Percentiles rank a stretch among this genome's conserved stretches.
Conservation (phyloP, 2,888 invertebrate genomes). For the Stenurella melanura region DNA sequence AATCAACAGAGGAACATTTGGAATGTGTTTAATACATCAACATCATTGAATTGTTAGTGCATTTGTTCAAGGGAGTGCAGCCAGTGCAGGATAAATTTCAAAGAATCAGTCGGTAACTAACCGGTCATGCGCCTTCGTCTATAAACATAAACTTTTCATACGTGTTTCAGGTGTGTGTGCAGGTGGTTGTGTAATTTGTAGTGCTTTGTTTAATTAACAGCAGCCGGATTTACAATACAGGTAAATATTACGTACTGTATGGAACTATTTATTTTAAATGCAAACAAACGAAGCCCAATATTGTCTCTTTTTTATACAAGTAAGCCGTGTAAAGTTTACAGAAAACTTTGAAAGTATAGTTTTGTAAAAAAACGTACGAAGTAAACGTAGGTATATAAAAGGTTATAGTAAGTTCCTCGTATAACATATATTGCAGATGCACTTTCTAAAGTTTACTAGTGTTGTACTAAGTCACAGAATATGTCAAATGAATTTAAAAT, state of each 20-base stretch:
- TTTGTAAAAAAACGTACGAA: background rate
- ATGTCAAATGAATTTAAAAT: background rate
- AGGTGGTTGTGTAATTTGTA: conserved; percentile 53
- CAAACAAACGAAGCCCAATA: background rate
- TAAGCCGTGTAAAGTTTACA: background rate
- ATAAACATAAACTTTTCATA: conserved; percentile 47
- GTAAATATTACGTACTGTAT: conserved; percentile 18
- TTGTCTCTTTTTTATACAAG: background rate
- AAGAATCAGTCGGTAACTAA: conserved; percentile 23
- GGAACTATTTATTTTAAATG: background rate
- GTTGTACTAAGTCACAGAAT: background rate
- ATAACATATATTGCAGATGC: background rate
- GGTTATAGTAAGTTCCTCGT: no score
- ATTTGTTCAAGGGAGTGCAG: background rate
- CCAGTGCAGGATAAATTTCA: conserved; percentile 11
- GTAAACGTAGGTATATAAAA: background rate
- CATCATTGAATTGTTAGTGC: background rate
- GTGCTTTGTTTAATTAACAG: conserved; percentile 38
- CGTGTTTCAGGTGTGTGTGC: conserved; percentile 54
- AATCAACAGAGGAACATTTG: background rate
- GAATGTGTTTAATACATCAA: background rate
- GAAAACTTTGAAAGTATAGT: background rate
- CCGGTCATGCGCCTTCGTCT: conserved; percentile 29
- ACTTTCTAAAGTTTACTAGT: background rate
- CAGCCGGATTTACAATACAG: conserved; percentile 20